A percentile compares a stretch with the other conserved stretches of the same genome.
Evolutionary conservation across 1,140 invertebrate species (phyloP).

Genomic region (Sminthurinus signatus): DNA sequence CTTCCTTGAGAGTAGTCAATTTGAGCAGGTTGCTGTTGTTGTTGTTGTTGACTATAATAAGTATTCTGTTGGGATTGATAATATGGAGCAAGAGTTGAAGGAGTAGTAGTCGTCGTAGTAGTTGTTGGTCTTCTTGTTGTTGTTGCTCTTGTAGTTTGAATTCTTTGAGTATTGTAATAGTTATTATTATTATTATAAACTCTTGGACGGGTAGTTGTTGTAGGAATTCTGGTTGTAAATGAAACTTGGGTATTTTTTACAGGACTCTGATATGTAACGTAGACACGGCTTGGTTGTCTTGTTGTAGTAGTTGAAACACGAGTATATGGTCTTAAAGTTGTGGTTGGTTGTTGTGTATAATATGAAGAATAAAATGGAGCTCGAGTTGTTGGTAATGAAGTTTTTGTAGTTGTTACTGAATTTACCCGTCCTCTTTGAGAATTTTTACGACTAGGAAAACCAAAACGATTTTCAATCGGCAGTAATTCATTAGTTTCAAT

Average conservation of each 20-base stretch:
- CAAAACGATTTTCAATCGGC: constrained; percentile 11
- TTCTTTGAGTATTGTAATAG: not conserved
- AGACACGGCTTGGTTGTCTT: too few relatives aligned
- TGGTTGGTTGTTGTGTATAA: not conserved
- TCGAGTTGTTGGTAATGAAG: not conserved
- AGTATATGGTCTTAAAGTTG: not conserved
- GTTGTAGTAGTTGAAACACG: too few relatives aligned
- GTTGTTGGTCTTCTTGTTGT: constrained; percentile 1
- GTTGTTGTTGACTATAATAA: too few relatives aligned
- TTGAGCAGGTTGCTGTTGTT: too few relatives aligned
- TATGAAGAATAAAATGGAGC: not conserved
- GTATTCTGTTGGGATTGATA: not conserved
- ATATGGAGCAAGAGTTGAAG: not conserved
- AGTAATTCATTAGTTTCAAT: constrained; percentile 34
- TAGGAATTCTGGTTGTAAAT: not conserved
- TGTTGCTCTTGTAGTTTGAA: not conserved
- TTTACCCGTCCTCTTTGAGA: not conserved
- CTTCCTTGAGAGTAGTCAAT: not conserved
- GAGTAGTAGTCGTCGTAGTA: not conserved
- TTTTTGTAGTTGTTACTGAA: not conserved
- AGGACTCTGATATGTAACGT: too few relatives aligned
- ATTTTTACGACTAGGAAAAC: constrained; percentile 5
- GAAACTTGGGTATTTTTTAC: not conserved
- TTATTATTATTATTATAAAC: constrained; percentile 8
- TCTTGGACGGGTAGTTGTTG: not conserved